Evolutionary conservation across 1,140 invertebrate species (phyloP).

Genomic region (Zaprionus tsacasi): DNA sequence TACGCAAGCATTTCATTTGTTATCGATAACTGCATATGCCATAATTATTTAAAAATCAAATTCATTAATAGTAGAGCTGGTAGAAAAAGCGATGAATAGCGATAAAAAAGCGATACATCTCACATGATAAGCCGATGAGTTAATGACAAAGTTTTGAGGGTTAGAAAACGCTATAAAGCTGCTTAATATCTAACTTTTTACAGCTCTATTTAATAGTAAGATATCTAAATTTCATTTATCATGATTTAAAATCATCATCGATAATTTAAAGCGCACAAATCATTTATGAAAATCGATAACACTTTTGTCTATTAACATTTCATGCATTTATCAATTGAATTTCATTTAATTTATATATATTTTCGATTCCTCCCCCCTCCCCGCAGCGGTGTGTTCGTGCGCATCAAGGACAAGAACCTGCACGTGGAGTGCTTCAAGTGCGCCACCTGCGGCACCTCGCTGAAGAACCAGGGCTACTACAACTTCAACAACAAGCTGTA

Average conservation of each 20-base stretch:
- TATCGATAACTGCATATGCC: not conserved
- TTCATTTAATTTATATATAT: not conserved
- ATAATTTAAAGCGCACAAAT: not conserved
- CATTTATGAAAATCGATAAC: too few species aligned
- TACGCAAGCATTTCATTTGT: not conserved
- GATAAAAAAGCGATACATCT: too few species aligned
- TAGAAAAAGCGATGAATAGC: too few species aligned
- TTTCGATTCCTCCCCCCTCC: not conserved
- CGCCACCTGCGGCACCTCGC: conserved; percentile 95
- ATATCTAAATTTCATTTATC: too few species aligned
- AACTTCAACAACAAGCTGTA: conserved; percentile 98
- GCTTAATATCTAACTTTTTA: too few species aligned
- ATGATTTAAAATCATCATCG: not conserved
- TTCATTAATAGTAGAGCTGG: too few species aligned
- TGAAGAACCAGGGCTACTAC: conserved; percentile 98
- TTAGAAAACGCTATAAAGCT: too few species aligned
- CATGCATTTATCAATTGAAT: not conserved
- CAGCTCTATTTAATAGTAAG: too few species aligned
- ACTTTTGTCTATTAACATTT: not conserved
- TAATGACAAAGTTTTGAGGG: too few species aligned
- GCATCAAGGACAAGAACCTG: conserved; percentile 97
- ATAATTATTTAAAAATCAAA: not conserved
- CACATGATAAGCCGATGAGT: too few species aligned
- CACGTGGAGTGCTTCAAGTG: conserved; percentile 99
- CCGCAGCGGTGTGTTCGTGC: conserved; percentile 95